phyloP scores from a whole-genome alignment of 2,888 invertebrate genomes.

The Microctonus aethiopoides region DNA sequence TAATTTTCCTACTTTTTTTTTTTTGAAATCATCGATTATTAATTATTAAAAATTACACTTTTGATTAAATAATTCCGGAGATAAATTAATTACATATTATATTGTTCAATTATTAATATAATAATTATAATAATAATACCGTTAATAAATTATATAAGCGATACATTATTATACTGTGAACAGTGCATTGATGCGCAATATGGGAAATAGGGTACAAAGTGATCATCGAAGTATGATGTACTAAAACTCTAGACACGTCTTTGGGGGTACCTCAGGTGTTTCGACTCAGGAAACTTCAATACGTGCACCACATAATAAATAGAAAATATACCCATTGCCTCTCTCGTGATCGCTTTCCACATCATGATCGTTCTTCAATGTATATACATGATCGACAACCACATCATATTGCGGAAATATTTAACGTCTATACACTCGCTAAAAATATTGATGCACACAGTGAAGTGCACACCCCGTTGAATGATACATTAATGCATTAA shows the following conservation, averaged over 20 bases:
- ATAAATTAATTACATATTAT: neutral
- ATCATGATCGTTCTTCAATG: slow-evolving; percentile 28
- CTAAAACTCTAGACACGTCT: slow-evolving; percentile 35
- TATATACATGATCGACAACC: slow-evolving; percentile 38
- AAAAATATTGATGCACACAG: slow-evolving; percentile 24
- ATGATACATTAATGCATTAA: neutral
- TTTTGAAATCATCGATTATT: too few relatives aligned
- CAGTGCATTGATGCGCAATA: slow-evolving; percentile 3
- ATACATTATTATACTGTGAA: slow-evolving; percentile 6
- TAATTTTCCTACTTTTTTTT: too few relatives aligned
- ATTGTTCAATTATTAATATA: neutral
- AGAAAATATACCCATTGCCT: neutral
- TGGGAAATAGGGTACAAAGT: slow-evolving; percentile 8
- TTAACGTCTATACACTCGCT: slow-evolving; percentile 16
- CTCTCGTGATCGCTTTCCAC: slow-evolving; percentile 20
- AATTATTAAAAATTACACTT: too few relatives aligned
- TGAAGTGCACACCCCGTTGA: neutral
- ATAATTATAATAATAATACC: neutral
- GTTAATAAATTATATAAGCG: slow-evolving; percentile 20
- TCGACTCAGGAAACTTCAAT: slow-evolving; percentile 56
- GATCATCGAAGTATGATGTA: slow-evolving; percentile 23
- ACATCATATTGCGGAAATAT: slow-evolving; percentile 40
- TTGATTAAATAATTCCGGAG: neutral
- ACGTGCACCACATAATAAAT: slow-evolving; percentile 61
- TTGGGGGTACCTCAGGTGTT: slow-evolving; percentile 56